A percentile compares a stretch with the other conserved stretches of the same genome.
Conservation (phyloP, 2,888 invertebrate species). For the Scaptodrosophila latifasciaeformis region DNA sequence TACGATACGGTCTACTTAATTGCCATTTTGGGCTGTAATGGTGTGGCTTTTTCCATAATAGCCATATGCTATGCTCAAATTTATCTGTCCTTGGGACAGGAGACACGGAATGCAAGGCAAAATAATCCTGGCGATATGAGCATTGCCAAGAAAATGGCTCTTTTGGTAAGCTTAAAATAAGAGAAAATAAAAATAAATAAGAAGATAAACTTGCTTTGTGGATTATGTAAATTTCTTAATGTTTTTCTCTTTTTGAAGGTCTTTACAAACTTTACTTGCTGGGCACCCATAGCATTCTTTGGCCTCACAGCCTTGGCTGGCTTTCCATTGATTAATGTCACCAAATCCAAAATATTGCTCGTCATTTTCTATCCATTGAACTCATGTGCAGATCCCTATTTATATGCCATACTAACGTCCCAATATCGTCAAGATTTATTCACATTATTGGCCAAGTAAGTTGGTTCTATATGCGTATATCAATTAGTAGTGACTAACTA, state of each 20-base stretch:
- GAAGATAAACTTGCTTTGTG: background rate
- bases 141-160: slow-evolving; percentile 91
- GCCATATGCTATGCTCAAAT: slow-evolving; percentile 90
- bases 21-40: slow-evolving; percentile 84
- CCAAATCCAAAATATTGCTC: slow-evolving; percentile 85
- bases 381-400: slow-evolving; percentile 93
- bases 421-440: slow-evolving; percentile 88
- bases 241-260: slow-evolving; percentile 61
- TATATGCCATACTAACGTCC: slow-evolving; percentile 92
- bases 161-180: slow-evolving; percentile 81
- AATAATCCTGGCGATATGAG: slow-evolving; percentile 80
- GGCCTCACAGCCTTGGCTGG: slow-evolving; percentile 90
- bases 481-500: background rate
- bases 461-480: background rate
- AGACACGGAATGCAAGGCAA: slow-evolving; percentile 78
- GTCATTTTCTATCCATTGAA: slow-evolving; percentile 95
- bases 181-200: background rate
- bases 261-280: slow-evolving; percentile 88
- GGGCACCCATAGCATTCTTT: slow-evolving; percentile 93
- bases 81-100: slow-evolving; percentile 86
- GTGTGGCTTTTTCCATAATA: slow-evolving; percentile 87
- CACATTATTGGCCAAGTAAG: slow-evolving; percentile 80
- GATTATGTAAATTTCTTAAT: background rate
- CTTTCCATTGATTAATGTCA: slow-evolving; percentile 87
- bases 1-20: slow-evolving; percentile 85